Evolutionary conservation across 2,888 invertebrate species (phyloP).

Genomic region (Mesorhabditis spiculigera): DNA sequence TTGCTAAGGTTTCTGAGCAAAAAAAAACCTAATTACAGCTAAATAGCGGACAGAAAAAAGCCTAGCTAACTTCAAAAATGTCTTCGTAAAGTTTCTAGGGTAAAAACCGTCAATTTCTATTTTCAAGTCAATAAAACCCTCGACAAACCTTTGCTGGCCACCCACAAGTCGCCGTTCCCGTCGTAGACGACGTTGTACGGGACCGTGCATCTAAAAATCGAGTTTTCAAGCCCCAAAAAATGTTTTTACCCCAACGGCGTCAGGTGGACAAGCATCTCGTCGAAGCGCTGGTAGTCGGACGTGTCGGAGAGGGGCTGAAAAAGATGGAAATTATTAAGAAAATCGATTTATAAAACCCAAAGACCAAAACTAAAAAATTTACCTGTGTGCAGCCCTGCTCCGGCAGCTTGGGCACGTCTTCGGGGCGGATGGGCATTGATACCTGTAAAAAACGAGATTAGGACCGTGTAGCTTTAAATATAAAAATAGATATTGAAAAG

Average conservation of each 20-base stretch:
- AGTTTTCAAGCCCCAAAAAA: neutral
- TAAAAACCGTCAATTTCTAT: neutral
- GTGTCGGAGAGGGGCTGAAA: conserved; percentile 52
- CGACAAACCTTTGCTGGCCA: conserved; percentile 10
- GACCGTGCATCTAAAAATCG: conserved; percentile 28
- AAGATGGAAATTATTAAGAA: too few species aligned
- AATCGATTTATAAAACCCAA: too few species aligned
- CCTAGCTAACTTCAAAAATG: too few species aligned
- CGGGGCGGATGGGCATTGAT: neutral
- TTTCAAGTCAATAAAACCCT: neutral
- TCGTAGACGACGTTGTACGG: conserved; percentile 50
- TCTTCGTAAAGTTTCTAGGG: too few species aligned
- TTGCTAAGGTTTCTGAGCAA: too few species aligned
- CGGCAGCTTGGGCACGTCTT: neutral
- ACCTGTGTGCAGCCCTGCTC: neutral
- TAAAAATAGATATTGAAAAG: neutral
- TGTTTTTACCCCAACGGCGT: conserved; percentile 34
- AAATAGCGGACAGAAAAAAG: too few species aligned
- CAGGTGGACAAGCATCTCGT: conserved; percentile 54
- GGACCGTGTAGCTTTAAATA: neutral
- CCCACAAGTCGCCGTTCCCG: conserved; percentile 32
- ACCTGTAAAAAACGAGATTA: neutral
- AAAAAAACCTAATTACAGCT: too few species aligned
- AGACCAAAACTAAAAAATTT: too few species aligned
- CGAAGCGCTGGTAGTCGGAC: conserved; percentile 52